Evolutionary conservation across 2,888 invertebrate genomes (phyloP).

Genomic region (Belgica antarctica): DNA sequence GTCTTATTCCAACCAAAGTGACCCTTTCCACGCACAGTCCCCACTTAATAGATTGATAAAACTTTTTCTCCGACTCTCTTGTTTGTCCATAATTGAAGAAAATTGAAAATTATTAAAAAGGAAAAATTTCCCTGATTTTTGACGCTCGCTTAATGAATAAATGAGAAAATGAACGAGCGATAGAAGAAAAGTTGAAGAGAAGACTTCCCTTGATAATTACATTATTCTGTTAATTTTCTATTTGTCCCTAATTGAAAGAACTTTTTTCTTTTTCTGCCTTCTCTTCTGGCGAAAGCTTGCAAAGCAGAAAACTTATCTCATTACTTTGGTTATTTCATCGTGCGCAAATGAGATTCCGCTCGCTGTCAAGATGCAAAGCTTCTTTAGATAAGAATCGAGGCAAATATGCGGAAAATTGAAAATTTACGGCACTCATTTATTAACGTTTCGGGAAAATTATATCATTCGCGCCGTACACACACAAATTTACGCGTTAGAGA

Average conservation of each 20-base stretch:
- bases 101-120: constrained; percentile 40
- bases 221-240: constrained; percentile 40
- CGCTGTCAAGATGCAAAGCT: not conserved
- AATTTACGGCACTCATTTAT: constrained; percentile 14
- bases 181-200: constrained; percentile 4
- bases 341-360: constrained; percentile 29
- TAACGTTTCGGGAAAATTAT: constrained; percentile 11
- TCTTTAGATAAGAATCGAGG: not conserved
- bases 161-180: no score
- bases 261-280: constrained; percentile 16
- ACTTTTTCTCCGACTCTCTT: not conserved
- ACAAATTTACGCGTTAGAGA: no score
- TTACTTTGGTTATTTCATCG: constrained; percentile 14
- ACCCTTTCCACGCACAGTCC: no score
- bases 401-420: constrained; percentile 11
- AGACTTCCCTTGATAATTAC: constrained; percentile 30
- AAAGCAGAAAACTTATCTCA: not conserved
- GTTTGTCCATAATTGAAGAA: constrained; percentile 42
- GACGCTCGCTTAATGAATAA: no score
- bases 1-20: no score
- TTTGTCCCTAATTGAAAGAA: constrained; percentile 38
- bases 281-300: not conserved
- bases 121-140: not conserved
- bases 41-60: no score
- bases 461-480: not conserved